Percentiles rank a stretch among this genome's conserved stretches.
phyloP scores from a whole-genome alignment of 2,113 vertebrate genomes.

The Haliaeetus leucogaster region DNA sequence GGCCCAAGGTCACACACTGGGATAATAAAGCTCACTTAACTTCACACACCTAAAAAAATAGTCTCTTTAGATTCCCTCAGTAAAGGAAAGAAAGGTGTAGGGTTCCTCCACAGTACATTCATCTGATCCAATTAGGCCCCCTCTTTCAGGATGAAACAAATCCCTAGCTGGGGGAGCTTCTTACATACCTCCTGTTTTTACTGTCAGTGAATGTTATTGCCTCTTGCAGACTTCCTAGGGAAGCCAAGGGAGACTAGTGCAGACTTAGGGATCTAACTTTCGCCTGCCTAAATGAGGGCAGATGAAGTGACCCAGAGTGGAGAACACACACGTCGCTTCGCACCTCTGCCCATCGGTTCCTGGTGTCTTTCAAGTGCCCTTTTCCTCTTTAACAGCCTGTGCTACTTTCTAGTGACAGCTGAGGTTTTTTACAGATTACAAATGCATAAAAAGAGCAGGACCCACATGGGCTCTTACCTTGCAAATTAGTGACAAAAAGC shows the following conservation, averaged over 20 bases:
- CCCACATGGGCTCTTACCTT: neutral
- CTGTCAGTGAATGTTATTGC: neutral
- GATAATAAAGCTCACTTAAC: constrained; percentile 14
- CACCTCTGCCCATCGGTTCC: neutral
- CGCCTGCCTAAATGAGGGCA: neutral
- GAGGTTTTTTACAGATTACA: neutral
- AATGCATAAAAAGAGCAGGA: neutral
- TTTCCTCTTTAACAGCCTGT: neutral
- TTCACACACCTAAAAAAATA: neutral
- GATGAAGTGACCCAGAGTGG: neutral
- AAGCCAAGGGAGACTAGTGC: neutral
- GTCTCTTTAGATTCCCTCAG: neutral
- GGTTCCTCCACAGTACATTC: neutral
- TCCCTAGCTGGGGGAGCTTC: neutral
- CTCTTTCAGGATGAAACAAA: neutral
- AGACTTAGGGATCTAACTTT: neutral
- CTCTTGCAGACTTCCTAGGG: neutral
- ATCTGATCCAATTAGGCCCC: neutral
- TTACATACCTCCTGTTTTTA: neutral
- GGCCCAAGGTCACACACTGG: neutral
- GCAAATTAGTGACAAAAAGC: constrained; percentile 4
- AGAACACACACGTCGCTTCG: neutral
- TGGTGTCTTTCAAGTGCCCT: neutral
- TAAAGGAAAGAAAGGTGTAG: neutral
- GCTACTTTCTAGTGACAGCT: neutral